Base-by-base conservation (phyloP, 2,797 vertebrate genomes). In the Crossoptilon crossoptilon region DNA sequence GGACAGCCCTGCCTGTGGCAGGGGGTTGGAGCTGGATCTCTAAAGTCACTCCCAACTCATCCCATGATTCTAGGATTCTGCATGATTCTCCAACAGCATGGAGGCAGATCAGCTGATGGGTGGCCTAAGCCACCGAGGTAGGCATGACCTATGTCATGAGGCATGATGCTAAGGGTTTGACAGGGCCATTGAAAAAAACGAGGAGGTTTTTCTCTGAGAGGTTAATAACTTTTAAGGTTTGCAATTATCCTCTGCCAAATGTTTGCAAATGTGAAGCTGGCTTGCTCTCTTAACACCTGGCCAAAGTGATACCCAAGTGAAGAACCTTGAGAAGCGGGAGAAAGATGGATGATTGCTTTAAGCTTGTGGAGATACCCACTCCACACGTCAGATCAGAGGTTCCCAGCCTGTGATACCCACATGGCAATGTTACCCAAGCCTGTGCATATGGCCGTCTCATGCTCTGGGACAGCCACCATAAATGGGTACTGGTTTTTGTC, bases 71-170 rank as follows among this genome's bases (percentile, higher is more conserved):
- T 63, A 41, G 11, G 37, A 31, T 41, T 63, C 62, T 62, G 31
- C 3, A 0, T 31, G 72, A 22, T 58, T 84, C 82, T 70, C 64
- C n/a, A 29, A 51, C 0, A 3, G 6, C 3, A 0, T 48, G 44
- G 39, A 22, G 71, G 44, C 35, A 8, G 63, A 48, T 81, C 59
- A 63, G 51, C 14, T 35, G 39, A 14, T 11, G 56, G 68, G 68
- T 62, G 14, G 39, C 49, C 4, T 2, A 44, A 37, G 53, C 0
- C 5, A 18, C 43, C 21, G 68, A 24, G 39, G 15, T 59, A 18
- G 66, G 48, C n/a, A 33, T 6, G 16, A 5, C 31, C 27, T 21
- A 39, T 0, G 0, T 46, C 23, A 43, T 8, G 33, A 86, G 46
- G 49, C 12, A 39, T 76, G 72, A 31, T 1, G 7, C 43, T 18